A percentile compares a stretch with the other conserved stretches of the same genome.
phyloP scores from a whole-genome alignment of 2,113 vertebrate genomes.

The Toxostoma redivivum region DNA sequence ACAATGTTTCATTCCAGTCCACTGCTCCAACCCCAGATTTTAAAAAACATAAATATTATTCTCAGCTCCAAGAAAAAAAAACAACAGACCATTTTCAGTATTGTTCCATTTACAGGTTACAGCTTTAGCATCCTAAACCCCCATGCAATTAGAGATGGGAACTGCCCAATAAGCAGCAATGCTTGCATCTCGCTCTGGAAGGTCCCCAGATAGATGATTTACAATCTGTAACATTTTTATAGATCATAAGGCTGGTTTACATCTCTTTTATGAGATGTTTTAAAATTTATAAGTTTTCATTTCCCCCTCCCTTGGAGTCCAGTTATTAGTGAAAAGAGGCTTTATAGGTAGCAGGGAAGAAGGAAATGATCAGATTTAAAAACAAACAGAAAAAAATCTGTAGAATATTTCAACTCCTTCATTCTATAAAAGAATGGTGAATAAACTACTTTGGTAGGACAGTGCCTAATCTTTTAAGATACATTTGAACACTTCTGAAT shows the following conservation, averaged over 20 bases:
- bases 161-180: neutral
- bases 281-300: constrained; percentile 31
- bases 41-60: neutral
- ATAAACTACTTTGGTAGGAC: too few relatives aligned
- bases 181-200: neutral
- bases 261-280: neutral
- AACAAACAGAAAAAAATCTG: neutral
- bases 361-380: neutral
- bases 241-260: neutral
- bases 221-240: constrained; percentile 4
- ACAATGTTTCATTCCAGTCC: neutral
- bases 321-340: neutral
- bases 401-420: neutral
- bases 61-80: neutral
- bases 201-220: neutral
- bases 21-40: neutral
- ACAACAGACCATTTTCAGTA: neutral
- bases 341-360: neutral
- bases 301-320: neutral
- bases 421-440: neutral
- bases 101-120: neutral
- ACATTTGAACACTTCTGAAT: neutral
- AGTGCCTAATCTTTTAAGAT: neutral
- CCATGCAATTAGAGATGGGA: neutral
- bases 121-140: neutral